phyloP scores from a whole-genome alignment of 2,888 invertebrate species.

The Noctua janthina region DNA sequence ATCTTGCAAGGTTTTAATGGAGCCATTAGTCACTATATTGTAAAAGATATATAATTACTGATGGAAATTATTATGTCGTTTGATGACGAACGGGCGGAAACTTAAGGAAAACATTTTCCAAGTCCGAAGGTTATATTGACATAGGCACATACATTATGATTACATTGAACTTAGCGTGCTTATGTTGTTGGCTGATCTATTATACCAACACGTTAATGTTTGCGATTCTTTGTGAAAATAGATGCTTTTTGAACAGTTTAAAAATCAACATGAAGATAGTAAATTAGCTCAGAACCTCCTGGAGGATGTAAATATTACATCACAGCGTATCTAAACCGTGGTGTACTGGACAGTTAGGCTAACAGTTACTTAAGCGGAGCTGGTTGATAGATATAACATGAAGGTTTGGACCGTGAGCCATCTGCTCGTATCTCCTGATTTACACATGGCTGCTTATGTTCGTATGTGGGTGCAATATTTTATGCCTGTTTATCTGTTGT shows the following conservation, averaged over 20 bases:
- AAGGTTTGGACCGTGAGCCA: constrained; percentile 60
- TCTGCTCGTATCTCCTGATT: constrained; percentile 57
- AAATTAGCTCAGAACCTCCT: constrained; percentile 34
- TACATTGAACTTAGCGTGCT: constrained; percentile 64
- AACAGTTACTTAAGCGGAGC: constrained; percentile 52
- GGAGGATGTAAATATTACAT: constrained; percentile 29
- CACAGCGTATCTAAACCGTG: constrained; percentile 8
- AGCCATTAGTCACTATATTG: constrained; percentile 45
- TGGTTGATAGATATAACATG: constrained; percentile 62
- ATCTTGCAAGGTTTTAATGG: constrained; percentile 26
- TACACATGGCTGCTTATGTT: constrained; percentile 29
- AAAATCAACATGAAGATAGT: constrained; percentile 28
- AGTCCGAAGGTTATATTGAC: constrained; percentile 67
- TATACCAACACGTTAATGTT: constrained; percentile 38
- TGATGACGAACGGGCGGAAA: constrained; percentile 56
- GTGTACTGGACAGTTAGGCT: constrained; percentile 15
- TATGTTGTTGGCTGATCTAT: constrained; percentile 38
- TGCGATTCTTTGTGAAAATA: constrained; percentile 35
- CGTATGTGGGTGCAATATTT: constrained; percentile 47
- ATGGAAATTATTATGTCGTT: constrained; percentile 59
- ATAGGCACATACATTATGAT: constrained; percentile 55
- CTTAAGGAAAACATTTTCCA: constrained; percentile 69
- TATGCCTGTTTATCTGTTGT: constrained; percentile 35
- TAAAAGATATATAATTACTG: constrained; percentile 47
- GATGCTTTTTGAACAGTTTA: constrained; percentile 30